These are phyloP conservation scores for Drosophila teissieri DNA, from an alignment of 1,140 invertebrate genomes.

Conservation along the genomic window DNA sequence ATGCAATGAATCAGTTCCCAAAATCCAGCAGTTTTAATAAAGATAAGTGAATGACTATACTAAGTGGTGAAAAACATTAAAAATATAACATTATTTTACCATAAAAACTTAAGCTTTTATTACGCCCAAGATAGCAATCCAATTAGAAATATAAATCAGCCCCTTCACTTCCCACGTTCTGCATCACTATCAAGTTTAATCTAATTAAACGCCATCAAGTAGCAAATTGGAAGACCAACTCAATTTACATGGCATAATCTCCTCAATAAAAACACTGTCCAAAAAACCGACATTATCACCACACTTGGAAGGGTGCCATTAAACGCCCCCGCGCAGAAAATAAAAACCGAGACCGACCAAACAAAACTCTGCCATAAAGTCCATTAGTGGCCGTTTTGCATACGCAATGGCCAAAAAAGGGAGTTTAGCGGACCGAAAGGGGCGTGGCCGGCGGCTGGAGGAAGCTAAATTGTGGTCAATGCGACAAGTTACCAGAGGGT, in stretches of 20 bases:
- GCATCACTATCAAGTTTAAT: conserved; percentile 20
- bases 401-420: conserved; percentile 39
- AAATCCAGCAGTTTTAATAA: neutral
- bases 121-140: neutral
- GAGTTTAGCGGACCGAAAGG: neutral
- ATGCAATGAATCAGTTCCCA: no score
- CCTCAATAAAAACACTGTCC: conserved; percentile 26
- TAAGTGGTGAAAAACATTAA: neutral
- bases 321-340: conserved; percentile 33
- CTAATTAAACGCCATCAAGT: conserved; percentile 12
- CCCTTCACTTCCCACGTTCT: conserved; percentile 3
- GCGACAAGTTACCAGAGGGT: conserved; percentile 37
- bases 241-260: conserved; percentile 39
- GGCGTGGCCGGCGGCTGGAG: conserved; percentile 20
- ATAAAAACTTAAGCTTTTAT: neutral
- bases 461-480: conserved; percentile 60
- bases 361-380: conserved; percentile 55
- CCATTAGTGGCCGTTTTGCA: conserved; percentile 76
- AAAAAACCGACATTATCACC: conserved; percentile 11
- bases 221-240: conserved; percentile 52
- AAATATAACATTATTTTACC: no score
- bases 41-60: neutral
- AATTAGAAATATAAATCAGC: conserved; percentile 4
- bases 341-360: conserved; percentile 41
- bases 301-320: conserved; percentile 26